A percentile compares a stretch with the other conserved stretches of the same genome.
Evolutionary conservation across 2,797 vertebrate species (phyloP).

Genomic region (Acipenser ruthenus): DNA sequence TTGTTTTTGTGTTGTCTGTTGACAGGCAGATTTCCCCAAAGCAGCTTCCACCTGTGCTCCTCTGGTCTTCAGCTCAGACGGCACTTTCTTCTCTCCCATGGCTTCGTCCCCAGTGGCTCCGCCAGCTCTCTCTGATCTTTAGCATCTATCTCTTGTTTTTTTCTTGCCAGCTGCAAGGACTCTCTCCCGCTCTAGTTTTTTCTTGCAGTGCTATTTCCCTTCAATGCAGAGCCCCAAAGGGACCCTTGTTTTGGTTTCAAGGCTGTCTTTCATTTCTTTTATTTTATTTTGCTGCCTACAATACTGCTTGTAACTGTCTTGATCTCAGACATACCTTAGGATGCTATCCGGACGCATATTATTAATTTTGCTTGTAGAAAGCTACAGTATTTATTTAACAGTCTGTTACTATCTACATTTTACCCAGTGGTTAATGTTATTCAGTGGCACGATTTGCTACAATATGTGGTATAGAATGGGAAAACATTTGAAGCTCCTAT

Average conservation of each 20-base stretch:
- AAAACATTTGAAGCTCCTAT: no score
- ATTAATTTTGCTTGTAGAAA: no score
- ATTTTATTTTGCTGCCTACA: constrained; percentile 52
- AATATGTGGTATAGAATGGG: no score
- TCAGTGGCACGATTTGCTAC: no score
- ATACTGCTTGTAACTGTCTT: constrained; percentile 49
- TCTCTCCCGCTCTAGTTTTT: constrained; percentile 38
- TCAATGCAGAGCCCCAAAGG: constrained; percentile 57
- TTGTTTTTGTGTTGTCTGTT: constrained; percentile 62
- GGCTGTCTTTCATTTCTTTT: constrained; percentile 54
- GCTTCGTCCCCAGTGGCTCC: constrained; percentile 60
- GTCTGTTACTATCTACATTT: no score
- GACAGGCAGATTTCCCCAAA: constrained; percentile 71
- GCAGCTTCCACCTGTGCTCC: constrained; percentile 68
- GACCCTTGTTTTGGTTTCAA: constrained; percentile 62
- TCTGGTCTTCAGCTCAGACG: constrained; percentile 60
- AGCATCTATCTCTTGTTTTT: constrained; percentile 56
- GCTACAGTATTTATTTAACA: no score
- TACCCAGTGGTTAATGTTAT: no score
- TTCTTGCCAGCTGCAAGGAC: constrained; percentile 63
- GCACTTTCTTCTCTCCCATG: constrained; percentile 60
- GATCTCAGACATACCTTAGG: constrained; percentile 38
- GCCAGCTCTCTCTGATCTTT: constrained; percentile 75
- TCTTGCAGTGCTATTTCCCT: constrained; percentile 45
- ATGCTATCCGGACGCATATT: constrained; percentile 5